Conservation (phyloP, 2,797 vertebrate genomes). For the Gadopsis marmoratus region DNA sequence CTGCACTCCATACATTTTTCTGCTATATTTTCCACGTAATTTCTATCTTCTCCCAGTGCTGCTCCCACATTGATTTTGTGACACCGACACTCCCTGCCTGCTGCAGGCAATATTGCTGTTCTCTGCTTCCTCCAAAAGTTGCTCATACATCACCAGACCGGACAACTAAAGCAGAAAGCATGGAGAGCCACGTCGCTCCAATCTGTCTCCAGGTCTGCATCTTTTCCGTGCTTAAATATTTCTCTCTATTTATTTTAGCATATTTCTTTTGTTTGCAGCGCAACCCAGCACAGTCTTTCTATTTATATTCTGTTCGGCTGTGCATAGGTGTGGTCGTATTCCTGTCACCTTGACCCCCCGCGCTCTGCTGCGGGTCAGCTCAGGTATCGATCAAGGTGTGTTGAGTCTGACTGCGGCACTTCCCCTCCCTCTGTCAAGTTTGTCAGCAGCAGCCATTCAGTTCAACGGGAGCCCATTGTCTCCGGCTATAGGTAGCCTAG, state of each 20-base stretch:
- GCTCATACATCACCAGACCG: conserved; percentile 49
- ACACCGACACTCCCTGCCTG: conserved; percentile 53
- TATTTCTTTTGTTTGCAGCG: fast-evolving
- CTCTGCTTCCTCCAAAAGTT: conserved; percentile 56
- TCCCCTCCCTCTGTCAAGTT: conserved; percentile 76
- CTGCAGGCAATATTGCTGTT: conserved; percentile 58
- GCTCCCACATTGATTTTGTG: conserved; percentile 67
- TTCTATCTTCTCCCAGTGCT: conserved; percentile 18
- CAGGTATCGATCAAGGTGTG: conserved; percentile 82
- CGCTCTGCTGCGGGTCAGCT: conserved; percentile 42
- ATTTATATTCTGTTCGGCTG: background rate
- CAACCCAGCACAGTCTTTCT: background rate
- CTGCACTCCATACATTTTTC: no score
- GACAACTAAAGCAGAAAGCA: conserved; percentile 23
- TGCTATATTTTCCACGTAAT: conserved; percentile 28
- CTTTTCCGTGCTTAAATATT: fast-evolving
- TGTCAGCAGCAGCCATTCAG: conserved; percentile 74
- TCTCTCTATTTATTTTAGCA: no score
- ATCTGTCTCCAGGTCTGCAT: no score
- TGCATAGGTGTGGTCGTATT: conserved; percentile 6
- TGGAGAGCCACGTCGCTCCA: background rate
- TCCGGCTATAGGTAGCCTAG: conserved; percentile 46
- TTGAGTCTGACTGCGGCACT: conserved; percentile 63
- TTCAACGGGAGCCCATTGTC: conserved; percentile 38
- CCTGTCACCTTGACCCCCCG: conserved; percentile 76